These are phyloP conservation scores for Mormyrops attenuatus DNA, from an alignment of 2,797 vertebrate species.

Conservation along the genomic window DNA sequence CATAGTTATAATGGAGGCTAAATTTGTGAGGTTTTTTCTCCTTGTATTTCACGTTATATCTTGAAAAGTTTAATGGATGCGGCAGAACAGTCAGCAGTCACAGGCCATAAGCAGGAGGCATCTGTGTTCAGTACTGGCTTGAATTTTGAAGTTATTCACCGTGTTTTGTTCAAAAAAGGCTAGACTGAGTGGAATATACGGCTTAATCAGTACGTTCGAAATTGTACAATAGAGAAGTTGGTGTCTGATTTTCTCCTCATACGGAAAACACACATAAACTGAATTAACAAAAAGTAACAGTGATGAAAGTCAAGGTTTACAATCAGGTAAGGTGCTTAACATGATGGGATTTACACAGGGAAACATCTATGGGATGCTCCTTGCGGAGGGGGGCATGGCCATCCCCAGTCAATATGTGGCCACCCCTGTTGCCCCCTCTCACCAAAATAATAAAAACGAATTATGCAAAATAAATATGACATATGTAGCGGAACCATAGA, in stretches of 20 bases:
- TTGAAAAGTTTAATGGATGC: conserved; percentile 7
- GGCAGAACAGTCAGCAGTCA: not conserved
- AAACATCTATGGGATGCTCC: not conserved
- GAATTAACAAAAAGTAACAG: not conserved
- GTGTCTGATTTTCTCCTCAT: not conserved
- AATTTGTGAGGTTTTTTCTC: not conserved
- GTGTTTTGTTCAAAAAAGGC: not conserved
- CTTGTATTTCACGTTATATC: not conserved
- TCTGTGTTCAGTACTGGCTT: not conserved
- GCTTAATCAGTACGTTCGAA: not conserved
- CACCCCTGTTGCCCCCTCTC: not conserved
- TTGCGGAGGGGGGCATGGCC: too few relatives aligned
- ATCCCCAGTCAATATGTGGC: not conserved
- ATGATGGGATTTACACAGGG: not conserved
- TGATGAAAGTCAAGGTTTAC: not conserved
- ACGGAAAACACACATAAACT: not conserved
- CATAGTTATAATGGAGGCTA: not conserved
- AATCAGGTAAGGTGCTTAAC: not conserved
- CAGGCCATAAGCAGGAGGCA: not conserved
- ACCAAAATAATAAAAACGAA: not conserved
- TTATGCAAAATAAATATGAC: not conserved
- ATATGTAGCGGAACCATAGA: not conserved
- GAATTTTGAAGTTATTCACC: not conserved
- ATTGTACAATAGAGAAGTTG: not conserved
- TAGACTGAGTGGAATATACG: not conserved